phyloP scores from a whole-genome alignment of 2,113 vertebrate species.

The Australoheros scitulus region DNA sequence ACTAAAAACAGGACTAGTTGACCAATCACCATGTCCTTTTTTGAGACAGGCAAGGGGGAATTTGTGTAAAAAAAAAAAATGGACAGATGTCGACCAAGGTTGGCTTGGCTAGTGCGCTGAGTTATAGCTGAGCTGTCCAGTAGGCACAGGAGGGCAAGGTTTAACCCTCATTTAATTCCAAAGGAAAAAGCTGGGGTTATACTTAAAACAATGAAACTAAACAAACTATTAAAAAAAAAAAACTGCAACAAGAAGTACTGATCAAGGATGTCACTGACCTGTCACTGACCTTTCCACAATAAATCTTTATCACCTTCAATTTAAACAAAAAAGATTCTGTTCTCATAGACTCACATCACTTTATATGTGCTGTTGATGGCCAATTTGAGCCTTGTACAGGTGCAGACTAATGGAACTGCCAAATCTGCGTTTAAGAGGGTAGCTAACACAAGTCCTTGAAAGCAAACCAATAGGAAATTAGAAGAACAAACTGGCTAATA shows the following conservation, averaged over 20 bases:
- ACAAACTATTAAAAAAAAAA: neutral
- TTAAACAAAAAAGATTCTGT: neutral
- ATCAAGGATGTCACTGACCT: neutral
- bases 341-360: neutral
- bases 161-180: neutral
- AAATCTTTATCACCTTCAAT: neutral
- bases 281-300: neutral
- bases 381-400: neutral
- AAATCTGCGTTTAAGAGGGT: neutral
- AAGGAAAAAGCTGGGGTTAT: neutral
- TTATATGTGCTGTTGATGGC: neutral
- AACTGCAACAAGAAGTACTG: neutral
- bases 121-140: neutral
- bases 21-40: neutral
- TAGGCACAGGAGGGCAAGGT: accelerated
- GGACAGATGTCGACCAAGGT: neutral
- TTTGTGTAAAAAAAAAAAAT: neutral
- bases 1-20: neutral
- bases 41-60: accelerated
- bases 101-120: accelerated
- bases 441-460: neutral
- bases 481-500: neutral
- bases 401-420: neutral
- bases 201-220: neutral
- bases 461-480: neutral